Conservation (phyloP, 2,113 vertebrate species). For the Osmerus eperlanus region DNA sequence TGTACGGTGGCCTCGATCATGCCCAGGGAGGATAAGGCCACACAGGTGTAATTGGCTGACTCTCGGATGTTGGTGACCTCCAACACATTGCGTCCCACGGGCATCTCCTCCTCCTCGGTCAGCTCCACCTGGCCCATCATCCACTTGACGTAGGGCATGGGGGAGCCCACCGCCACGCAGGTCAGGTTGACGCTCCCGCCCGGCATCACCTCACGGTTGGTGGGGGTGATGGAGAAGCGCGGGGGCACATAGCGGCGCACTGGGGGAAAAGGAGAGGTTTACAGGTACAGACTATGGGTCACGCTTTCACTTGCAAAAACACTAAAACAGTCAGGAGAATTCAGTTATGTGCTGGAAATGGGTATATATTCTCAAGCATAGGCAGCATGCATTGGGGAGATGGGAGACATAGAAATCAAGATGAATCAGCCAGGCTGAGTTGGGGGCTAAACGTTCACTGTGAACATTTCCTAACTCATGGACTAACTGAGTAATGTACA, state of each 20-base stretch:
- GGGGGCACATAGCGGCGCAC: constrained; percentile 94
- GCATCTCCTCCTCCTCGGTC: constrained; percentile 95
- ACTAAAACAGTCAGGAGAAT: constrained; percentile 2
- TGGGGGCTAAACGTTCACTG: constrained; percentile 17
- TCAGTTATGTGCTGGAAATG: constrained; percentile 39
- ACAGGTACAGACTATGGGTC: not conserved
- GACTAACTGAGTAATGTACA: too few species aligned
- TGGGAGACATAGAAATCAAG: constrained; percentile 24
- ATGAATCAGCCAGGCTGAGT: constrained; percentile 23
- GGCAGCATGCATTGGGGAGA: constrained; percentile 46
- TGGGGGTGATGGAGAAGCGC: constrained; percentile 94
- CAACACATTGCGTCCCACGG: constrained; percentile 86
- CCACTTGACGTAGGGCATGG: constrained; percentile 97
- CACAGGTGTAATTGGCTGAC: constrained; percentile 90
- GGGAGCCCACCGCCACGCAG: constrained; percentile 90
- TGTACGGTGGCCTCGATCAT: constrained; percentile 90
- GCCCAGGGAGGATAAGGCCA: constrained; percentile 91
- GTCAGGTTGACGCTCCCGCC: constrained; percentile 94
- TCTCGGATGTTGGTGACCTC: constrained; percentile 88
- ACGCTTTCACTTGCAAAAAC: constrained; percentile 29
- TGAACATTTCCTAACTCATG: not conserved
- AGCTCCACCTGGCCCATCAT: constrained; percentile 82
- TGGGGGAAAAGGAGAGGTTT: constrained; percentile 39
- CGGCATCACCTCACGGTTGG: constrained; percentile 94
- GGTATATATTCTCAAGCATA: constrained; percentile 50